A percentile compares a stretch with the other conserved stretches of the same genome.
These are phyloP conservation scores for Rhagoletis pomonella DNA, from an alignment of 1,140 invertebrate genomes.

Conservation along the genomic window DNA sequence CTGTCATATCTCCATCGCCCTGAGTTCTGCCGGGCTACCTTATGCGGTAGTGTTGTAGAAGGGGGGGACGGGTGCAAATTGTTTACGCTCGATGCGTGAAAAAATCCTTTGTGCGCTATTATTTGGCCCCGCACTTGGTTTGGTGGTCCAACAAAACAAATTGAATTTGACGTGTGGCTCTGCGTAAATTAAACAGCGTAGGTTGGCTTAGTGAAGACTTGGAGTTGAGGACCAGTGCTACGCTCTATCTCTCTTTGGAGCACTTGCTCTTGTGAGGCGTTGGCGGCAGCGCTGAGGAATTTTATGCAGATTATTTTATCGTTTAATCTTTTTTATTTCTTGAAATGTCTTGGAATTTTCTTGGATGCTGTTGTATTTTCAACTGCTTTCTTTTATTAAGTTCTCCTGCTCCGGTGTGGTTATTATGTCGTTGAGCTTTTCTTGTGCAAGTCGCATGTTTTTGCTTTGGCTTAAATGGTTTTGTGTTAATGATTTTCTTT, in stretches of 20 bases:
- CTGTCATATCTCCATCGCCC: no score
- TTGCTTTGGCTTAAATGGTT: background rate
- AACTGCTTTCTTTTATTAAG: slow-evolving; percentile 16
- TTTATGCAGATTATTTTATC: slow-evolving; percentile 41
- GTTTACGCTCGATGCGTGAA: slow-evolving; percentile 27
- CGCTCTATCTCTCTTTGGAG: background rate
- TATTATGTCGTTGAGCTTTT: background rate
- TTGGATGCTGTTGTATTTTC: background rate
- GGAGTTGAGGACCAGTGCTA: background rate
- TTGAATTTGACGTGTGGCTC: slow-evolving; percentile 50
- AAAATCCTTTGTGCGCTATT: slow-evolving; percentile 22
- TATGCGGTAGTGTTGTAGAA: no score
- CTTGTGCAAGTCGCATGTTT: background rate
- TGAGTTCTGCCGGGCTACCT: no score
- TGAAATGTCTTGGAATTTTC: background rate
- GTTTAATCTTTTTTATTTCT: slow-evolving; percentile 45
- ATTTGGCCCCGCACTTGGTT: background rate
- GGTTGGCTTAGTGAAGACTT: slow-evolving; percentile 20
- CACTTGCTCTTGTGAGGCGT: background rate
- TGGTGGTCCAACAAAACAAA: background rate
- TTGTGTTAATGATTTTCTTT: slow-evolving; percentile 40
- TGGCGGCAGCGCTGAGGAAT: background rate
- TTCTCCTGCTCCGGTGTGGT: background rate
- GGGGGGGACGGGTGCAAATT: background rate
- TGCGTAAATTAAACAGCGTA: slow-evolving; percentile 41